phyloP scores from a whole-genome alignment of 2,113 vertebrate species.

The Nesospiza acunhae region DNA sequence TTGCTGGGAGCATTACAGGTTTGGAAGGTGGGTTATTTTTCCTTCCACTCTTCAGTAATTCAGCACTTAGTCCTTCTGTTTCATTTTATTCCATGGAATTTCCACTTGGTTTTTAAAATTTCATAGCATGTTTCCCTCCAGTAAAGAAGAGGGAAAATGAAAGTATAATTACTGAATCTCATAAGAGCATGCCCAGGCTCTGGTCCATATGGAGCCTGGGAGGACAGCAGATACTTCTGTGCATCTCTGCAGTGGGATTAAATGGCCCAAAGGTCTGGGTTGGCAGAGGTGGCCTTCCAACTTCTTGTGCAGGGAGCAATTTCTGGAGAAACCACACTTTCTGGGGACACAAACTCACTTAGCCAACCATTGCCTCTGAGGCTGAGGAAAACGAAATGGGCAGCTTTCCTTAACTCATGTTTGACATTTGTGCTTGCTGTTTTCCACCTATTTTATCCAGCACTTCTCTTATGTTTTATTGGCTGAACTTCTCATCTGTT shows the following conservation, averaged over 20 bases:
- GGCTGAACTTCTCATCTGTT: not conserved
- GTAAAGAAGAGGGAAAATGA: not conserved
- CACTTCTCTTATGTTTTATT: not conserved
- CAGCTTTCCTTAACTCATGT: not conserved
- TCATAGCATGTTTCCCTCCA: not conserved
- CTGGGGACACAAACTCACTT: not conserved
- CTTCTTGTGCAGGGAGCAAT: not conserved
- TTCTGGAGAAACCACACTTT: not conserved
- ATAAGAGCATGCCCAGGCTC: not conserved
- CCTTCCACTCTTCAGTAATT: not conserved
- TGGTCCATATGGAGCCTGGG: constrained; percentile 5
- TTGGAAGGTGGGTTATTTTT: not conserved
- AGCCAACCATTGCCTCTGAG: not conserved
- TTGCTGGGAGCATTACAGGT: not conserved
- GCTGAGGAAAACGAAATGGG: not conserved
- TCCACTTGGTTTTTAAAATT: not conserved
- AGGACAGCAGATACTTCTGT: not conserved
- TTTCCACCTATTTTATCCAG: not conserved
- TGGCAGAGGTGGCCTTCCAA: not conserved
- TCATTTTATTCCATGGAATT: not conserved
- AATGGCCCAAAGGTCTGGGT: not conserved
- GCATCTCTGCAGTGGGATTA: not conserved
- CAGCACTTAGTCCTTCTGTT: not conserved
- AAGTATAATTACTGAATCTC: not conserved
- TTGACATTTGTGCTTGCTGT: not conserved